Conservation (phyloP, 2,797 vertebrate species). For the Scarus forsteni region DNA sequence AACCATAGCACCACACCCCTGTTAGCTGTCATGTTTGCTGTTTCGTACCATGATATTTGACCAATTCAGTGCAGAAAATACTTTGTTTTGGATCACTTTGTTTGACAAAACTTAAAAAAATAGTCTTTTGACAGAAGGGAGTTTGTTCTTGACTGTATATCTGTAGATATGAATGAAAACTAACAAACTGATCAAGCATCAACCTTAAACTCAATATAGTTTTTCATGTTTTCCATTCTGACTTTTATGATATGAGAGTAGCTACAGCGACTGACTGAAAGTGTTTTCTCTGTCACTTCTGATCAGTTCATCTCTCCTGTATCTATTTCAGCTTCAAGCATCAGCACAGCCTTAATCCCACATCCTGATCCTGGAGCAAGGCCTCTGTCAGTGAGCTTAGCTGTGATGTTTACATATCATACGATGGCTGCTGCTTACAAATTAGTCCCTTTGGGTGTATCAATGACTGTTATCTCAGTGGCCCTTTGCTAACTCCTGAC, state of each 20-base stretch:
- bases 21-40: too few relatives aligned
- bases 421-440: conserved; percentile 62
- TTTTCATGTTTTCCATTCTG: too few relatives aligned
- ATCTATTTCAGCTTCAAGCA: conserved; percentile 58
- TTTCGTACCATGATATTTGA: too few relatives aligned
- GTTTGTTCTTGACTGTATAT: too few relatives aligned
- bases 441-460: conserved; percentile 77
- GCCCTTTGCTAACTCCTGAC: conserved; percentile 45
- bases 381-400: conserved; percentile 25
- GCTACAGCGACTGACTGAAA: conserved; percentile 22
- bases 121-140: too few relatives aligned
- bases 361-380: conserved; percentile 32
- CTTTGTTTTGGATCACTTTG: too few relatives aligned
- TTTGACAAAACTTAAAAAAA: too few relatives aligned
- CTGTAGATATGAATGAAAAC: too few relatives aligned
- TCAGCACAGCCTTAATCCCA: conserved; percentile 46
- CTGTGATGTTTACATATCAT: conserved; percentile 72
- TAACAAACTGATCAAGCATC: too few relatives aligned
- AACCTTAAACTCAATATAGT: too few relatives aligned
- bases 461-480: conserved; percentile 40
- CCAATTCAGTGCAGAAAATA: too few relatives aligned
- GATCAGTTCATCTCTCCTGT: conserved; percentile 17
- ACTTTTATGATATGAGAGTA: background rate
- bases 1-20: too few relatives aligned
- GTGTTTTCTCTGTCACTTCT: conserved; percentile 12